These are phyloP conservation scores for Gnatocerus cornutus DNA, from an alignment of 2,888 invertebrate species.

Conservation along the genomic window DNA sequence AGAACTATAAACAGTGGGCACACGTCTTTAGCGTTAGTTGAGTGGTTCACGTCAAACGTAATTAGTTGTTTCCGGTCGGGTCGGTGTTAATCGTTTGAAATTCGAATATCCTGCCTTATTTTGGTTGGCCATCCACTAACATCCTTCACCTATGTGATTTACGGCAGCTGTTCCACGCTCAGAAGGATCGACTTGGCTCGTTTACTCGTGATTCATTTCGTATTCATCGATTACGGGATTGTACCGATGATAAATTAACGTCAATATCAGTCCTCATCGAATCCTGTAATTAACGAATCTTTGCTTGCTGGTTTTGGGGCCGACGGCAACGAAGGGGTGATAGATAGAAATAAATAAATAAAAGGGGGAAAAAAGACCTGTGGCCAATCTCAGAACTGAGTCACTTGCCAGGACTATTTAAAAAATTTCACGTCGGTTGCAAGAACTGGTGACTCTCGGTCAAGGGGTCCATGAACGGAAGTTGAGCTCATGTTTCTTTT, in stretches of 20 bases:
- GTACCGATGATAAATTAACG: conserved; percentile 54
- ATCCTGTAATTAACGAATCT: conserved; percentile 42
- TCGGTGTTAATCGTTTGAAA: conserved; percentile 70
- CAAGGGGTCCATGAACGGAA: conserved; percentile 35
- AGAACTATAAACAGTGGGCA: conserved; percentile 61
- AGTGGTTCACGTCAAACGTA: conserved; percentile 70
- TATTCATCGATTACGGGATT: conserved; percentile 58
- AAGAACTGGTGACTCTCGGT: conserved; percentile 6
- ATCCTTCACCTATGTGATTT: conserved; percentile 61
- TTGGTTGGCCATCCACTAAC: conserved; percentile 66
- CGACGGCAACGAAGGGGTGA: background rate
- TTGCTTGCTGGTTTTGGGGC: background rate
- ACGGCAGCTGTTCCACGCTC: conserved; percentile 58
- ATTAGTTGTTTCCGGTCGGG: conserved; percentile 70
- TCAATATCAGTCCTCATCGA: conserved; percentile 46
- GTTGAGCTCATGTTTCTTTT: conserved; percentile 47
- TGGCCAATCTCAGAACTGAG: background rate
- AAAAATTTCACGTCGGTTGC: too few relatives aligned
- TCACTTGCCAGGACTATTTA: too few relatives aligned
- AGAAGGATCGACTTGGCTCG: conserved; percentile 54
- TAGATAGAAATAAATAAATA: background rate
- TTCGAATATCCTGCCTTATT: conserved; percentile 69
- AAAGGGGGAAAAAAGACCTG: background rate
- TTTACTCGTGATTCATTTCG: conserved; percentile 58
- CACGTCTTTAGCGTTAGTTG: conserved; percentile 67